A percentile compares a stretch with the other conserved stretches of the same genome.
Evolutionary conservation across 1,140 invertebrate genomes (phyloP).

Genomic region (Leguminivora glycinivorella): DNA sequence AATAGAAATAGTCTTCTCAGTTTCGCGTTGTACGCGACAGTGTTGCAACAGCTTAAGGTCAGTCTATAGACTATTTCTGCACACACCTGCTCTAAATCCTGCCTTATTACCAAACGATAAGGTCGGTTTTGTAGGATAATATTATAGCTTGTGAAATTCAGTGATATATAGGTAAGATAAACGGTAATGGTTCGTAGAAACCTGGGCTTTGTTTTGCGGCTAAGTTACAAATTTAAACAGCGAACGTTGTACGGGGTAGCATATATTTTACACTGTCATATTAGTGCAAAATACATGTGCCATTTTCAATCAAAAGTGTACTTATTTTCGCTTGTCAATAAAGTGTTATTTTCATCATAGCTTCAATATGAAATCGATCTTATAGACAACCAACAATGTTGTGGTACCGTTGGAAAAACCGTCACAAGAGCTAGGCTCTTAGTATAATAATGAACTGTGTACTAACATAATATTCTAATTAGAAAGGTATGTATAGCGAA

Average conservation of each 20-base stretch:
- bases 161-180: neutral
- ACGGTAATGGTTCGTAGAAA: constrained; percentile 4
- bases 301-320: no score
- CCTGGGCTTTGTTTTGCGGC: neutral
- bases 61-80: neutral
- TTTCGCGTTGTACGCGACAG: neutral
- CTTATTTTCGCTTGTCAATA: neutral
- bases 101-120: neutral
- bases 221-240: neutral
- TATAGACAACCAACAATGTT: no score
- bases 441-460: no score
- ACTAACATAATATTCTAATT: no score
- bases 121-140: neutral
- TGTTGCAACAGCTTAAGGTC: neutral
- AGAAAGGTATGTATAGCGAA: no score
- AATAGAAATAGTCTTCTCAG: neutral
- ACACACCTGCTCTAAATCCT: neutral
- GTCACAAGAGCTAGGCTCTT: no score
- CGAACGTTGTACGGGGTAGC: no score
- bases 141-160: neutral
- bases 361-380: no score
- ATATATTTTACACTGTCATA: no score
- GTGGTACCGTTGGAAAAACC: no score
- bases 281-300: neutral
- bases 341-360: no score